phyloP scores from a whole-genome alignment of 2,888 invertebrate species.

The Stegana nigrithorax region DNA sequence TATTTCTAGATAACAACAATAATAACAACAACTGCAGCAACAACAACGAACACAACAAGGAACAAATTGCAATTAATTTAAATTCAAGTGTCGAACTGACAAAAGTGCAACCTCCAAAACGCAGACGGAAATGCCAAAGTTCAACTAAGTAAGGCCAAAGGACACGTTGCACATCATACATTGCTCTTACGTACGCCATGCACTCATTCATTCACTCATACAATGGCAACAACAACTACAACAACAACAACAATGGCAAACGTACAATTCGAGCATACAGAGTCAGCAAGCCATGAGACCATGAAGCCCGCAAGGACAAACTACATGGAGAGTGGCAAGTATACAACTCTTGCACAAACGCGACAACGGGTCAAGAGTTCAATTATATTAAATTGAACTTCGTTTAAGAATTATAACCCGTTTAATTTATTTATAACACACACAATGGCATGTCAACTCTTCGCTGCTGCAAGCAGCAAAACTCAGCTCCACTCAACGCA shows the following conservation, averaged over 20 bases:
- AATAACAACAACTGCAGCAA: too few relatives aligned
- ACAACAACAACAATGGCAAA: not conserved
- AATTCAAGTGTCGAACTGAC: too few relatives aligned
- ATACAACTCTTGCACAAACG: not conserved
- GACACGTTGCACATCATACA: too few relatives aligned
- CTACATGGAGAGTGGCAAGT: too few relatives aligned
- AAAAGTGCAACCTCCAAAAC: too few relatives aligned
- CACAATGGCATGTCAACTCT: not conserved
- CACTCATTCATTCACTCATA: too few relatives aligned
- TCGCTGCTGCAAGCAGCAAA: not conserved
- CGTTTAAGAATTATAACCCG: not conserved
- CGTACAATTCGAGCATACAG: not conserved
- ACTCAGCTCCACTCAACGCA: not conserved
- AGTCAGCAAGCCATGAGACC: not conserved
- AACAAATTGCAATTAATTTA: too few relatives aligned
- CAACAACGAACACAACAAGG: too few relatives aligned
- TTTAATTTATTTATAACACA: not conserved
- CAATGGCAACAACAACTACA: not conserved
- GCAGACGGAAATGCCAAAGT: too few relatives aligned
- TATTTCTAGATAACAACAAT: too few relatives aligned
- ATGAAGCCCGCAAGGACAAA: not conserved
- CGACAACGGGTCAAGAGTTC: not conserved
- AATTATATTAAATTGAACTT: not conserved
- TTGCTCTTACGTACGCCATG: too few relatives aligned
- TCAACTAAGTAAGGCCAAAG: too few relatives aligned